Evolutionary conservation across 2,113 vertebrate species (phyloP).

Genomic region (Grammomys surdaster): DNA sequence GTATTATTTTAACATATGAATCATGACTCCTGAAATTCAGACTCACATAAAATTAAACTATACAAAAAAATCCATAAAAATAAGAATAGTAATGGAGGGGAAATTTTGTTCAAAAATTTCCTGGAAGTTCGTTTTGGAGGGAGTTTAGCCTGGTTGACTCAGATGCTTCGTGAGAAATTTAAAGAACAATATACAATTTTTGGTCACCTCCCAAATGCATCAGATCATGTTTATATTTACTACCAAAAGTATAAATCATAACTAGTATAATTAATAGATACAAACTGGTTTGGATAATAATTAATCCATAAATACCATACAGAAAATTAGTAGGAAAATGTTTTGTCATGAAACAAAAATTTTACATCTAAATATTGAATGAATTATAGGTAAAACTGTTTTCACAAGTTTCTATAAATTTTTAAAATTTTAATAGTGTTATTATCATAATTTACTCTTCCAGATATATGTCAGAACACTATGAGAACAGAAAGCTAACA

Average conservation of each 20-base stretch:
- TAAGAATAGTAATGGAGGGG: neutral
- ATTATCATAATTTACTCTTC: neutral
- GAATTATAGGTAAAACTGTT: neutral
- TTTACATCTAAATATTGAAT: neutral
- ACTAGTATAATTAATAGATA: neutral
- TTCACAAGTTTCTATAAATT: no score
- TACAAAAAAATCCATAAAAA: neutral
- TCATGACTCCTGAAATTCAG: no score
- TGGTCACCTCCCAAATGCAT: neutral
- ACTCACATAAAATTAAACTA: no score
- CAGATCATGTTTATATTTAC: neutral
- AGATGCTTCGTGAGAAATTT: neutral
- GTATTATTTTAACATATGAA: neutral
- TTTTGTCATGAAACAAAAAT: neutral
- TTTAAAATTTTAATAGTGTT: neutral
- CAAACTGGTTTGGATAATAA: neutral
- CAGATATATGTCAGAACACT: neutral
- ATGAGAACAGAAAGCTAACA: neutral
- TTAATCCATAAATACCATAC: neutral
- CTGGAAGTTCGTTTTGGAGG: neutral
- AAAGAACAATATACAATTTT: neutral
- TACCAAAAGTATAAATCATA: neutral
- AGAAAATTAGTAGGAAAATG: neutral
- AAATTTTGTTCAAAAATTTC: neutral
- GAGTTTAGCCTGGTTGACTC: neutral